These are phyloP conservation scores for Lytechinus pictus DNA, from an alignment of 35 echinoderm and acorn worm genomes.

Conservation along the genomic window DNA sequence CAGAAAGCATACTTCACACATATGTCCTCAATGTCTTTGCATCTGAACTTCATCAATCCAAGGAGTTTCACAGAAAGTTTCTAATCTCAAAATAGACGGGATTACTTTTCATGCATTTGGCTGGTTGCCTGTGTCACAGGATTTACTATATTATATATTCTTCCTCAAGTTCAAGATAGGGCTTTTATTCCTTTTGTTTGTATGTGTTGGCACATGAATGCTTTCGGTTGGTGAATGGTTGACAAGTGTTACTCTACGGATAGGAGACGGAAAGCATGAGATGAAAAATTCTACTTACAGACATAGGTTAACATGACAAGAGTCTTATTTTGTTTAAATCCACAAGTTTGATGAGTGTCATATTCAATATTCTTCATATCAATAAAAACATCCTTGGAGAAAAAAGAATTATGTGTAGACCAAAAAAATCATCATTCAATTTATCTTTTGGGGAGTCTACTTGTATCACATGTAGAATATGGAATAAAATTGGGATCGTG, in stretches of 20 bases:
- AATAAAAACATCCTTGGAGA: no score
- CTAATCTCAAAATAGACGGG: background rate
- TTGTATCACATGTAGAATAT: no score
- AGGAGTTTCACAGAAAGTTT: background rate
- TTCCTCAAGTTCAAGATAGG: background rate
- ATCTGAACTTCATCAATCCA: slow-evolving; percentile 11
- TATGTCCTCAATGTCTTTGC: background rate
- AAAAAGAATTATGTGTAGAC: no score
- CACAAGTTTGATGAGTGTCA: no score
- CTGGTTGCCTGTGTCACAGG: background rate
- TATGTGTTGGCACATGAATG: background rate
- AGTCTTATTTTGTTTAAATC: no score
- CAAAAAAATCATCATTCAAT: no score
- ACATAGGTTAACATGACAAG: no score
- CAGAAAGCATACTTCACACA: background rate
- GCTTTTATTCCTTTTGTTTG: background rate
- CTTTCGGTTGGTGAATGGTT: background rate
- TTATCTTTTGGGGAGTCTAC: no score
- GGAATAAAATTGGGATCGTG: no score
- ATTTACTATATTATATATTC: background rate
- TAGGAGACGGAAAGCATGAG: background rate
- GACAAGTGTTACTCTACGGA: background rate
- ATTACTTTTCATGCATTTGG: background rate
- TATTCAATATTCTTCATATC: no score
- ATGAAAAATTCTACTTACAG: background rate